Evolutionary conservation across 2,888 invertebrate species (phyloP).

Genomic region (Helobdella robusta): DNA sequence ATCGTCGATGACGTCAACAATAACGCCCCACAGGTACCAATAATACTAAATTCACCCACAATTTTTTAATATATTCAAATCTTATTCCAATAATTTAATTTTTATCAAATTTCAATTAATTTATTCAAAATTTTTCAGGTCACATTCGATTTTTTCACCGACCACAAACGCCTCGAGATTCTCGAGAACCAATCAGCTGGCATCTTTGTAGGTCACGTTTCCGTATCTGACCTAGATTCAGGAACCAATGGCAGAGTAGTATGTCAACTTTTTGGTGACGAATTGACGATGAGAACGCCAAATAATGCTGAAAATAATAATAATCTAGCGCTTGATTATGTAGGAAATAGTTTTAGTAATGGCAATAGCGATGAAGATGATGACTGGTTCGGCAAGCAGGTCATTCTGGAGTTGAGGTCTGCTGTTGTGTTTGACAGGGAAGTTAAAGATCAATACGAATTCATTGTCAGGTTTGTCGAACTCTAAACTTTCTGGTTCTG

Average conservation of each 20-base stretch:
- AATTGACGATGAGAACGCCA: constrained; percentile 31
- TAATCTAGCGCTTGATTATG: too few relatives aligned
- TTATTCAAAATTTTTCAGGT: constrained; percentile 30
- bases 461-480: constrained; percentile 22
- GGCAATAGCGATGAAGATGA: too few relatives aligned
- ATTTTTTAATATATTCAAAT: neutral
- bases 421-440: constrained; percentile 15
- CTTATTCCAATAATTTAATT: too few relatives aligned
- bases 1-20: constrained; percentile 32
- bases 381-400: too few relatives aligned
- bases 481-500: too few relatives aligned
- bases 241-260: constrained; percentile 72
- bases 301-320: constrained; percentile 19
- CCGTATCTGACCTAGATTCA: constrained; percentile 69
- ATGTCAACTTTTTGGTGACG: constrained; percentile 33
- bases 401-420: too few relatives aligned
- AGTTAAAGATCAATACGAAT: neutral
- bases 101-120: too few relatives aligned
- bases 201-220: constrained; percentile 62
- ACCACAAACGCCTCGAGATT: constrained; percentile 48
- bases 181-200: constrained; percentile 76
- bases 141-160: constrained; percentile 35
- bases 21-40: constrained; percentile 30
- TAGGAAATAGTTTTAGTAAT: too few relatives aligned
- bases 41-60: constrained; percentile 1